Base-by-base conservation (phyloP, 2,888 invertebrate species). In the Eristalis intricaria region DNA sequence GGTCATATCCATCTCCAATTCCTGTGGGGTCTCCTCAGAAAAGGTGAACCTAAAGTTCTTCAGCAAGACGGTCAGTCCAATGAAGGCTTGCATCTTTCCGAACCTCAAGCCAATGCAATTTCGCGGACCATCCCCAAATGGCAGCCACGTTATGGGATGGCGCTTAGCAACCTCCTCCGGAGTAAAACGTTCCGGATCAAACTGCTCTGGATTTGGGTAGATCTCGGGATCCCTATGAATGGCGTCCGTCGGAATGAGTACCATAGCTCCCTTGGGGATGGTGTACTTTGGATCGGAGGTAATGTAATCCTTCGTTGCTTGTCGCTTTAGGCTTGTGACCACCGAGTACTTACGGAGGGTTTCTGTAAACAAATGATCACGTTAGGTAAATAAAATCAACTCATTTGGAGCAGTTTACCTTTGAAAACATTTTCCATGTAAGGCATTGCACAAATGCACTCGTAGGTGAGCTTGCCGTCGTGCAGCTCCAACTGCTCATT, bases 151-250 rank as follows among this genome's bases (percentile, higher is more conserved):
- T 23, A 89, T 90, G 0, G 90, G 86, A 85, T 94, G 94, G 69
- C 95, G 91, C 11, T 93, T 93, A 0, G 93, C 91, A 71, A 94
- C 94, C 58, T 94, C 94, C 84, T 94, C 94, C 0, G 93, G 91
- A 0, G 93, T 91, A 90, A 95, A 95, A 87, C 95, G 93, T 23
- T 95, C 94, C 0, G 95, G 95, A 76, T 95, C 94, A 78, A 95
- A 96, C 32, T 92, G 93, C 4, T 94, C 93, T 0, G 96, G 96
- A 2, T 96, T 93, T 0, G 93, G 92, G 85, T 92, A 94, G 19
- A 92, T 89, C 10, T 91, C 88, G 0, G 92, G 91, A 89, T 95
- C 95, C 91, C 94, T 94, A 74, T 95, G 95, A 89, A 95, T 94
- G 5, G 94, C 94, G 84, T 89, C 89, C 3, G 91, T 89, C 0